phyloP scores from a whole-genome alignment of 2,113 vertebrate species.

The Pardalotus punctatus region DNA sequence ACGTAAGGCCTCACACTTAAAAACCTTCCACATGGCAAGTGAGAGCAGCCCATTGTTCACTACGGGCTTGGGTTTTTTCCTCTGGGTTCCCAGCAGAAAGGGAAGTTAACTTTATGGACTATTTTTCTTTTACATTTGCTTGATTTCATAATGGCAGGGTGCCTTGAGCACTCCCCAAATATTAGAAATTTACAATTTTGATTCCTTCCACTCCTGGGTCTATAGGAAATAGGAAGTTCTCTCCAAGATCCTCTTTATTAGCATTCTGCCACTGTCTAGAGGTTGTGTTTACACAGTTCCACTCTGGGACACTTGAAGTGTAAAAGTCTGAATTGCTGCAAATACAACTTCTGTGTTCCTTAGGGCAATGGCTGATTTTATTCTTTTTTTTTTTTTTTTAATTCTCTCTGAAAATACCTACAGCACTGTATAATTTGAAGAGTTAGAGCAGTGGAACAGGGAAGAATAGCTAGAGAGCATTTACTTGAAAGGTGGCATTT shows the following conservation, averaged over 20 bases:
- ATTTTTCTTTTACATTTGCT: not conserved
- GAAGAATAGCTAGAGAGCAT: not conserved
- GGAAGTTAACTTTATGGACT: not conserved
- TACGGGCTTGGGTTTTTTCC: fast-evolving
- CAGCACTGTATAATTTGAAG: not conserved
- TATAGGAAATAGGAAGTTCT: not conserved
- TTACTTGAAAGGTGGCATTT: not conserved
- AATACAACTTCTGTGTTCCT: not conserved
- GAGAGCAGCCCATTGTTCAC: not conserved
- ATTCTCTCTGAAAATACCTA: not conserved
- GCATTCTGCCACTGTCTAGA: not conserved
- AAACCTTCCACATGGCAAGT: not conserved
- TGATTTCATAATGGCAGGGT: not conserved
- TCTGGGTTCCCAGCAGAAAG: not conserved
- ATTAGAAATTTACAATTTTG: not conserved
- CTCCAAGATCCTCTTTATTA: not conserved
- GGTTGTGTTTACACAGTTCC: not conserved
- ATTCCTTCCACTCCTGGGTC: not conserved
- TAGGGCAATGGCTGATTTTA: not conserved
- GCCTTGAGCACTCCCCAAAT: not conserved
- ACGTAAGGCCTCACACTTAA: not conserved
- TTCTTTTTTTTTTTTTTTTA: not conserved
- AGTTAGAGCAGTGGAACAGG: not conserved
- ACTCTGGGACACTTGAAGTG: not conserved
- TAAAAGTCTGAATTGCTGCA: not conserved